Evolutionary conservation across 92 coral and sea anemone species (phyloP), one percentile per base, ranked within the genome.

Genomic region (Epizoanthus fatuus): DNA sequence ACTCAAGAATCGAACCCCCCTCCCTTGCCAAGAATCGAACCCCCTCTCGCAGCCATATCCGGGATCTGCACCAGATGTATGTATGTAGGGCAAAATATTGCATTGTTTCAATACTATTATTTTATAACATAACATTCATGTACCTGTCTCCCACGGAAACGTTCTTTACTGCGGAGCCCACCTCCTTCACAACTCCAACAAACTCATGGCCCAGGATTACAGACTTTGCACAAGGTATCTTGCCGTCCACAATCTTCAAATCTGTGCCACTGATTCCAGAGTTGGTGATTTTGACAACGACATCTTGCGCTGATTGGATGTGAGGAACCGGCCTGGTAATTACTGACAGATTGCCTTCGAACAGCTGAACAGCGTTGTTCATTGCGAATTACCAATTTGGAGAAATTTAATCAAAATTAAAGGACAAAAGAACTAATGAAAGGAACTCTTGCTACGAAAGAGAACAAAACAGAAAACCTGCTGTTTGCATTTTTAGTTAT

Each of bases 111-210:
- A n/a, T n/a, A n/a, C n/a, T n/a, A n/a, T n/a, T 45, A 7, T 13
- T 74, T 79, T 42, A n/a, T 63, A 6, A 0, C 25, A 15, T 7
- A 9, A 70, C 14, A 4, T 5, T 0, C 9, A 39, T 19, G 3
- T 86, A 97, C 99, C 99, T 90, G 85, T 97, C 98, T 17, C 99
- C 99, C n/a, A 97, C 95, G 20, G 96, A 80, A 39, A 95, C 89
- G 72, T 97, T 97, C 69, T 95, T 95, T 9, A 97, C 99, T 40
- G 94, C 98, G 72, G 93, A 83, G 38, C 99, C 99, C 0, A 94
- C 86, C 81, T 95, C 98, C 69, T 90, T 97, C 11, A 97, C 95
- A 15, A 97, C 88, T 11, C 99, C 99, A 10, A 94, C 96, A 75
- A 97, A 95, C 75, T 97, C 97, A 74, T 97, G 99, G 2, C 99